phyloP scores from a whole-genome alignment of 2,797 vertebrate species.

The Vultur gryphus region DNA sequence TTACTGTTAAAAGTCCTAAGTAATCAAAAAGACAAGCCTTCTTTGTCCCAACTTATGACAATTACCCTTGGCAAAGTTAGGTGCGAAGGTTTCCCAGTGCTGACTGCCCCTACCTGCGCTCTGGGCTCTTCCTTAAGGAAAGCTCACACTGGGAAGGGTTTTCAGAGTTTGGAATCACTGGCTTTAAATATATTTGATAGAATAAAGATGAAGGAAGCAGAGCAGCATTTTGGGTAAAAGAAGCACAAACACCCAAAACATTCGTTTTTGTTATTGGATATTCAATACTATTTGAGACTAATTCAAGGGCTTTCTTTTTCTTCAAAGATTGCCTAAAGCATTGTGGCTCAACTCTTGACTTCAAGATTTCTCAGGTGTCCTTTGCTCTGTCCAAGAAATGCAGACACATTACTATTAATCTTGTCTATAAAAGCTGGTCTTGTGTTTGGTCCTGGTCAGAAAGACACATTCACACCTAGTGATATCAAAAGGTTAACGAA shows the following conservation, averaged over 20 bases:
- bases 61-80: neutral
- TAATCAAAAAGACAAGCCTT: neutral
- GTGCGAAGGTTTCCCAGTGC: neutral
- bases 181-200: neutral
- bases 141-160: neutral
- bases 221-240: neutral
- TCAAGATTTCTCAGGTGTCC: neutral
- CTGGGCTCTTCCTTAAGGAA: neutral
- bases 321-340: neutral
- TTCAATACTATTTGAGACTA: neutral
- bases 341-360: neutral
- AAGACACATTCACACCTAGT: neutral
- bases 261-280: neutral
- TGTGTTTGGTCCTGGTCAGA: neutral
- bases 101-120: neutral
- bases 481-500: neutral
- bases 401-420: neutral
- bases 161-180: fast-evolving
- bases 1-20: neutral
- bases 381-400: neutral
- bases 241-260: neutral
- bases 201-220: neutral
- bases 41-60: neutral
- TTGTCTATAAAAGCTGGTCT: neutral
- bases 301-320: neutral